Evolutionary conservation across 2,888 invertebrate genomes (phyloP), one percentile per base, ranked within the genome.

Genomic region (Stenolophus ochropezus): DNA sequence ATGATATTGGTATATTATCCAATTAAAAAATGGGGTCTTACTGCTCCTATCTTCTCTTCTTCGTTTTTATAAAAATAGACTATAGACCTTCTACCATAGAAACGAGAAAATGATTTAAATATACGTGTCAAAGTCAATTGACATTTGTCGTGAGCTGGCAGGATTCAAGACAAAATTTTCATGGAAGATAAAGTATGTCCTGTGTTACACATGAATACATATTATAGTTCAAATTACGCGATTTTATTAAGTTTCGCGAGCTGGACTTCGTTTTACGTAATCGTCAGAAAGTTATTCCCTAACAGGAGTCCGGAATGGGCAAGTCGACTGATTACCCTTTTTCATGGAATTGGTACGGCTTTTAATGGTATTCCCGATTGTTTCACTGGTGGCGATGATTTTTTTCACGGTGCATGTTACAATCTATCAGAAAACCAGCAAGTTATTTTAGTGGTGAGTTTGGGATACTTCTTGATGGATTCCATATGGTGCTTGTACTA

Each of bases 391-490:
- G 88, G 87, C n/a, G 53, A 82, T 14, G 85, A 83, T n/a, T 86
- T 87, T 1, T 86, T 87, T 82, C 85, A 86, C 14, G 85, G 85
- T 82, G 87, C 87, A 4, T 85, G 86, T 77, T 86, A 87, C 85
- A 83, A 83, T 4, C 86, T 87, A 0, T 86, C 85, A 20, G 83
- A 84, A 33, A 82, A 84, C 6, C 87, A 88, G 81, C 84, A 84
- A n/a, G 85, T 87, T 2, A 86, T 92, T 25, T 90, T 93, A 89
- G 85, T 91, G 0, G 90, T 91, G 88, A 93, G 93, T 58, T 90
- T 92, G 87, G 92, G 93, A 18, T 93, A 93, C 88, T 93, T 93
- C 86, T 89, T 92, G 0, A 91, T 92, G 85, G 93, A 93, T 87
- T 87, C 92, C 47, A 85, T 90, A 8, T 93, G 93, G 93, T 92